Evolutionary conservation across 2,888 invertebrate species (phyloP), one percentile per base, ranked within the genome.

Genomic region (Amaurobius ferox): DNA sequence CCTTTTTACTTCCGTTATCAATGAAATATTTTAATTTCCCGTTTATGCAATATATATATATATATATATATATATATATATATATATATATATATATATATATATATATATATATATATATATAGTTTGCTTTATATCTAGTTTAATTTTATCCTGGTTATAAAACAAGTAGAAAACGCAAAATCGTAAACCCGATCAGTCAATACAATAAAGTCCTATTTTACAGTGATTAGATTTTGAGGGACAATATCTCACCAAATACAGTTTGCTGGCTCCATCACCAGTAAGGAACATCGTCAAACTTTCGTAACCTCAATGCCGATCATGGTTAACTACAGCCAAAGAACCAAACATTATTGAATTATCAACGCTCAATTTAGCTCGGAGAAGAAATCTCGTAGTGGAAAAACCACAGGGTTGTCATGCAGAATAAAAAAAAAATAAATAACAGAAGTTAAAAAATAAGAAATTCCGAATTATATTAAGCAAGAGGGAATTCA

Each of bases 401-500:
- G 29, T 19, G 26, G 67, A 79, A 73, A 28, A 35, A 55, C 79
- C 72, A 19, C 66, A 66, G 7, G n/a, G 16, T 28, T 28, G n/a
- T 68, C 35, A 85, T 71, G 64, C 70, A n/a, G n/a, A n/a, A n/a
- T n/a, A n/a, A n/a, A n/a, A n/a, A n/a, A n/a, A n/a, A n/a, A n/a
- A 16, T 11, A 26, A 44, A 55, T 23, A 5, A 23, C 19, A 55
- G 13, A 35, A 35, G 23, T n/a, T 6, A 9, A 13, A 13, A 23
- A 23, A 35, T 7, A 39, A 32, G 23, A 32, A 44, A 40, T n/a
- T n/a, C 1, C n/a, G 44, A 35, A 16, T 35, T 39, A 77, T 66
- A 77, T 72, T 77, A 83, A 77, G 71, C 66, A 66, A 77, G 44
- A 62, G 66, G 77, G 77, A 19, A 83, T 83, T 77, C 71, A 77